Evolutionary conservation across 1,140 invertebrate species (phyloP), one percentile per base, ranked within the genome.

Genomic region (Bilobella aurantiaca): DNA sequence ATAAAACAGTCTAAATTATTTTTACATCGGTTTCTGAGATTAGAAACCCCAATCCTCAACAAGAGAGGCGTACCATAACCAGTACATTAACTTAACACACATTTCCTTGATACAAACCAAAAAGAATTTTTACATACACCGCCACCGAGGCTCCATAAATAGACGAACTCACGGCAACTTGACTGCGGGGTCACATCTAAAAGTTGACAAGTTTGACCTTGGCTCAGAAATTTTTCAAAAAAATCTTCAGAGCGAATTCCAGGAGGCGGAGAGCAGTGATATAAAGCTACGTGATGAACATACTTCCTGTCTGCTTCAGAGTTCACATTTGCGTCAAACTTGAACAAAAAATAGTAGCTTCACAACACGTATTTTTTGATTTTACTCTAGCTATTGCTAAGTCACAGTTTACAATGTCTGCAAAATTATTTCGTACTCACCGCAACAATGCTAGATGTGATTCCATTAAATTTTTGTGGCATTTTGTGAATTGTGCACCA

Each of bases 211-310:
- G 58, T 42, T 16, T n/a, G 28, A 3, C 57, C 57, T 2, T 58
- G 42, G 8, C 8, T 27, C 2, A 65, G 5, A 31, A 21, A 58
- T 3, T 25, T 8, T 31, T 21, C 57, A 27, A 53, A 65, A 3
- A 14, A 5, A n/a, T 3, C 18, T 3, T 57, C 27, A 14, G 29
- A 21, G 37, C 49, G 16, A 16, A 2, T 12, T 3, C 49, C 49
- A 2, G 2, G 21, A 2, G 53, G 47, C 2, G 21, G 5, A 1
- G 3, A 5, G 29, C 62, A 64, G 8, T 18, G 12, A 5, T 28
- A 37, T 2, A 64, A 27, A 21, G 29, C 29, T 3, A 64, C 28
- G 30, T 57, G 62, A 58, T 64, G 62, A 14, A 28, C 12, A 31
- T 64, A 34, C 14, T 42, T 62, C 2, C 3, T 14, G 32, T 5